Conservation (phyloP, 1,140 invertebrate species). For the Anastrepha ludens region DNA sequence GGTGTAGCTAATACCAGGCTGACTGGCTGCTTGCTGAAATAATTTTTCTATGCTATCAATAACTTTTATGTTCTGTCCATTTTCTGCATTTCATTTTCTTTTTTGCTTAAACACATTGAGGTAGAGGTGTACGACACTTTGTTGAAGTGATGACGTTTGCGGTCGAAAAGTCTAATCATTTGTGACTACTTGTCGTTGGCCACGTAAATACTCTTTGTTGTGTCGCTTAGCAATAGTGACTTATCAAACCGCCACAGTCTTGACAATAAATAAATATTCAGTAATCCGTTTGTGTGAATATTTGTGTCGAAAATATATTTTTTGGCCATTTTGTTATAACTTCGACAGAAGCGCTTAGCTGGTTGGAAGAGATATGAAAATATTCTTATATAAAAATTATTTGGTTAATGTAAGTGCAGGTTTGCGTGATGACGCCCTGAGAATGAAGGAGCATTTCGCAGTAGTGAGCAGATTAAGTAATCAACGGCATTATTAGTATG, state of each 20-base stretch:
- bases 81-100: neutral
- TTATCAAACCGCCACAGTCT: conserved; percentile 1
- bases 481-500: no score
- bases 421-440: neutral
- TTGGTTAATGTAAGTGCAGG: neutral
- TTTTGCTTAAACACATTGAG: neutral
- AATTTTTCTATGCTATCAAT: neutral
- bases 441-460: no score
- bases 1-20: neutral
- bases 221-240: neutral
- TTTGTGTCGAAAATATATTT: neutral
- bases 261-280: neutral
- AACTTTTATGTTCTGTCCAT: neutral
- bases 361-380: neutral
- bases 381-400: neutral
- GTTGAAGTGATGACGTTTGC: neutral
- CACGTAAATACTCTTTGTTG: neutral
- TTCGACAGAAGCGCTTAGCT: neutral
- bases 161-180: neutral
- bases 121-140: neutral
- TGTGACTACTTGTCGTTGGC: neutral
- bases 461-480: no score
- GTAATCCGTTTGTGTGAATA: neutral
- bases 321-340: neutral
- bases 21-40: conserved; percentile 2